These are phyloP conservation scores for Drosophila willistoni DNA, from an alignment of 1,140 invertebrate genomes.

Conservation along the genomic window DNA sequence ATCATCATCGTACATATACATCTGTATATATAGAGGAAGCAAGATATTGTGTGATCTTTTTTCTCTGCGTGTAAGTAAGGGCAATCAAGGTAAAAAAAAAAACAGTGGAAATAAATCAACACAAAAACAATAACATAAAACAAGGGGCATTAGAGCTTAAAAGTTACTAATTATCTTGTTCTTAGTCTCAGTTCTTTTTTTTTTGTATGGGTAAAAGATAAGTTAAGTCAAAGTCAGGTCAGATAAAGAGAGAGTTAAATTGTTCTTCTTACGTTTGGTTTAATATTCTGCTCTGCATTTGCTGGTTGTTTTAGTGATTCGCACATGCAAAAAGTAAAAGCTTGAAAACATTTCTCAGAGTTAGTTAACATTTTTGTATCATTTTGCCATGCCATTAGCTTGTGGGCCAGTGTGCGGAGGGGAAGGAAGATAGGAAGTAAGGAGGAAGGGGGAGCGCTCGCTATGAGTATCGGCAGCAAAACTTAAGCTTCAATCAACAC, in stretches of 20 bases:
- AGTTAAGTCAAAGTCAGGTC: not conserved
- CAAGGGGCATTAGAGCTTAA: conserved; percentile 2
- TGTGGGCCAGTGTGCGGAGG: conserved; percentile 26
- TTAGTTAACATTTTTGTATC: conserved; percentile 39
- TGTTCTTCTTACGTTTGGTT: conserved; percentile 37
- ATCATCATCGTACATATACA: conserved; percentile 48
- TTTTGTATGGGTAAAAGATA: not conserved
- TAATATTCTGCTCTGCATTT: not conserved
- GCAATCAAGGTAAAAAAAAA: conserved; percentile 16
- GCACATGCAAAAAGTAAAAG: conserved; percentile 30
- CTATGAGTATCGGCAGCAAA: conserved; percentile 26
- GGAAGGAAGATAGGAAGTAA: not conserved
- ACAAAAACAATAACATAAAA: conserved; percentile 21
- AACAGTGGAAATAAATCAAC: conserved; percentile 34
- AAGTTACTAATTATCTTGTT: conserved; percentile 9
- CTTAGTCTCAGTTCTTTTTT: not conserved
- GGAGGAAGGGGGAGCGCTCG: not conserved
- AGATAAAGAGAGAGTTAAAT: not conserved
- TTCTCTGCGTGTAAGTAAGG: conserved; percentile 24
- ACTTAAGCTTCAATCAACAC: conserved; percentile 43
- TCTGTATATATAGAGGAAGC: conserved; percentile 48
- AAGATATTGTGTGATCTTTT: conserved; percentile 35
- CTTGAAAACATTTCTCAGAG: too few relatives aligned
- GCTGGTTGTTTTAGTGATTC: not conserved
- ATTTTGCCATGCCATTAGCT: conserved; percentile 55